These are phyloP conservation scores for Idaea aversata DNA, from an alignment of 2,888 invertebrate genomes.

Conservation along the genomic window DNA sequence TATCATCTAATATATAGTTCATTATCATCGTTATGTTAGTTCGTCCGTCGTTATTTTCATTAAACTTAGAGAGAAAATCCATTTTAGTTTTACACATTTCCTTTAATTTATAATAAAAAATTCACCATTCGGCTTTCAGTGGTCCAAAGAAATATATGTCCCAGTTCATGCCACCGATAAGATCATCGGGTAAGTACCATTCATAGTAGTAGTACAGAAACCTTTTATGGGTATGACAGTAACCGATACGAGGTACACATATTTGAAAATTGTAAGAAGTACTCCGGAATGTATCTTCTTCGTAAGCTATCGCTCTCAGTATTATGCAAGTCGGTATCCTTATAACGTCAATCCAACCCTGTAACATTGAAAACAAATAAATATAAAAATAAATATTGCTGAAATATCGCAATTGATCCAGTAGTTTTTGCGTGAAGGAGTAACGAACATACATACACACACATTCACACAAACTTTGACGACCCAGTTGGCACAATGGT, in stretches of 20 bases:
- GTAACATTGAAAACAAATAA: slow-evolving; percentile 25
- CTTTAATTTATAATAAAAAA: not conserved
- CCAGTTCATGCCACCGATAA: slow-evolving; percentile 40
- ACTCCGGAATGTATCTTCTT: slow-evolving; percentile 40
- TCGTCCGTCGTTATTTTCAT: no score
- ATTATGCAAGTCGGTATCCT: slow-evolving; percentile 60
- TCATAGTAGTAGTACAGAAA: slow-evolving; percentile 53
- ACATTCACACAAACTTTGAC: no score
- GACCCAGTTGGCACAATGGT: no score
- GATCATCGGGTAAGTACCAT: slow-evolving; percentile 48
- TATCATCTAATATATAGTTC: no score
- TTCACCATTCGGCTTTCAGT: slow-evolving; percentile 27
- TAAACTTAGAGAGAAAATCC: no score
- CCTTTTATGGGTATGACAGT: slow-evolving; percentile 41
- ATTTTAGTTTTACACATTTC: not conserved
- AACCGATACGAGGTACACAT: slow-evolving; percentile 53
- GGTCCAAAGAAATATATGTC: slow-evolving; percentile 53
- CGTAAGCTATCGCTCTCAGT: slow-evolving; percentile 39
- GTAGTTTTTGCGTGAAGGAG: no score
- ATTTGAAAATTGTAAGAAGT: slow-evolving; percentile 54
- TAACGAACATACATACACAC: no score
- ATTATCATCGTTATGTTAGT: no score
- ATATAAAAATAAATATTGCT: not conserved
- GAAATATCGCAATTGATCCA: no score
- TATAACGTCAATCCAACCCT: slow-evolving; percentile 53